Evolutionary conservation across 2,113 vertebrate genomes (phyloP).

Genomic region (Pimephales promelas): DNA sequence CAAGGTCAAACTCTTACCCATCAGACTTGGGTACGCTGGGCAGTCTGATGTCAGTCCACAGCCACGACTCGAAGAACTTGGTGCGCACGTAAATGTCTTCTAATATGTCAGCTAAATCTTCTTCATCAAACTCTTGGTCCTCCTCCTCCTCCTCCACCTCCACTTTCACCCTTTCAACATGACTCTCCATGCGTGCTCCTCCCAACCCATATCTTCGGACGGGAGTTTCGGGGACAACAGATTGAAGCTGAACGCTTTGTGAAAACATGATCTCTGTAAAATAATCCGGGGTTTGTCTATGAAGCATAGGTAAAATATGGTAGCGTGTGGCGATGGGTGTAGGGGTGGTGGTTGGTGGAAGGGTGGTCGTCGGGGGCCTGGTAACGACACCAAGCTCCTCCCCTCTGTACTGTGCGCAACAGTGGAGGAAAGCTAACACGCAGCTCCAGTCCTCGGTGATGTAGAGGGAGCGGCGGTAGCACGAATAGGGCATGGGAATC

Average conservation of each 20-base stretch:
- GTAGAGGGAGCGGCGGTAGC: constrained; percentile 74
- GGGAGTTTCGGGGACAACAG: accelerated
- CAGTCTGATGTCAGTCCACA: constrained; percentile 71
- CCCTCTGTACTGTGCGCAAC: constrained; percentile 75
- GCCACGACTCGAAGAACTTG: constrained; percentile 76
- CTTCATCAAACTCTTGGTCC: constrained; percentile 40
- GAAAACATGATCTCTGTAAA: accelerated
- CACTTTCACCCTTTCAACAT: not conserved
- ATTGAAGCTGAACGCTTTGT: not conserved
- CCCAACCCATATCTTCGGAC: no score
- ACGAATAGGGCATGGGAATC: constrained; percentile 83
- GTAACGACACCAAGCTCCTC: constrained; percentile 59
- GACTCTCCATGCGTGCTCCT: no score
- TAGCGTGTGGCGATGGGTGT: not conserved
- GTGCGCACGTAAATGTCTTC: constrained; percentile 66
- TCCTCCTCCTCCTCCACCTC: not conserved
- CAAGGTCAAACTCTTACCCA: constrained; percentile 61
- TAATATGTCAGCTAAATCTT: constrained; percentile 63
- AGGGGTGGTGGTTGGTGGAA: constrained; percentile 42
- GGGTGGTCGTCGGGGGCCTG: constrained; percentile 45
- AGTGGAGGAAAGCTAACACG: constrained; percentile 81
- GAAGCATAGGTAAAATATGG: not conserved
- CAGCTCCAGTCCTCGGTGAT: constrained; percentile 78
- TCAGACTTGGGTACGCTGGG: constrained; percentile 54
- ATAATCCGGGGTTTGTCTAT: no score